Percentiles rank a stretch among this genome's conserved stretches.
Conservation (phyloP, 2,888 invertebrate genomes). For the Macropis europaea region DNA sequence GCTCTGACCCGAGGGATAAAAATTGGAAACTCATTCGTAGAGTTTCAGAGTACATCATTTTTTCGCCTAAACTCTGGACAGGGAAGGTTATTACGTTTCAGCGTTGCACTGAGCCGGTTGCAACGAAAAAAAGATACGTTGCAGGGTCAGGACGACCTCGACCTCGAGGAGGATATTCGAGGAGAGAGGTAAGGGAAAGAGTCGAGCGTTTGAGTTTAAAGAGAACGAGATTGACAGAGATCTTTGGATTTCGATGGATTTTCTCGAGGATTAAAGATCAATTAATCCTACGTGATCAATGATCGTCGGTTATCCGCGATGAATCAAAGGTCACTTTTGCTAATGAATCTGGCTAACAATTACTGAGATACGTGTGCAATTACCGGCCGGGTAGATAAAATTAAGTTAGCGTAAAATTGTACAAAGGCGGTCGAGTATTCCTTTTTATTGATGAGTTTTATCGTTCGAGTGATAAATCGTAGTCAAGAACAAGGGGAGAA, state of each 20-base stretch:
- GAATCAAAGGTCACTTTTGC: conserved; percentile 41
- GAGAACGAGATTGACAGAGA: neutral
- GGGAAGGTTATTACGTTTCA: conserved; percentile 1
- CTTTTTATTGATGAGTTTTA: conserved; percentile 23
- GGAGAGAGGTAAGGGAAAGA: neutral
- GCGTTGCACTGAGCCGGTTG: neutral
- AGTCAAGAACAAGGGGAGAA: neutral
- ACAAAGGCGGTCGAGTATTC: neutral
- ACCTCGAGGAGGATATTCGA: neutral
- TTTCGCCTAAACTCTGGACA: neutral
- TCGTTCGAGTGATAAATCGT: conserved; percentile 28
- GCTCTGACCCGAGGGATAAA: neutral
- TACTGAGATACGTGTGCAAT: conserved; percentile 31
- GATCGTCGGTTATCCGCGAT: conserved; percentile 18
- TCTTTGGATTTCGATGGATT: conserved; percentile 30
- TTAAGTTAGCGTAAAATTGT: conserved; percentile 21
- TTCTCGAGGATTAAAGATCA: conserved; percentile 56
- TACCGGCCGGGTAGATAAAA: neutral
- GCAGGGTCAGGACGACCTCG: conserved; percentile 24
- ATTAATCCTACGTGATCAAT: conserved; percentile 57
- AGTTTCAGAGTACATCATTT: neutral
- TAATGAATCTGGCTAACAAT: conserved; percentile 53
- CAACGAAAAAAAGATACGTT: neutral
- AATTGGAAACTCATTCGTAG: conserved; percentile 15
- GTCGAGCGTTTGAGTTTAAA: neutral